Base-by-base conservation (phyloP, 1,140 invertebrate genomes). In the Pomacea maculata region DNA sequence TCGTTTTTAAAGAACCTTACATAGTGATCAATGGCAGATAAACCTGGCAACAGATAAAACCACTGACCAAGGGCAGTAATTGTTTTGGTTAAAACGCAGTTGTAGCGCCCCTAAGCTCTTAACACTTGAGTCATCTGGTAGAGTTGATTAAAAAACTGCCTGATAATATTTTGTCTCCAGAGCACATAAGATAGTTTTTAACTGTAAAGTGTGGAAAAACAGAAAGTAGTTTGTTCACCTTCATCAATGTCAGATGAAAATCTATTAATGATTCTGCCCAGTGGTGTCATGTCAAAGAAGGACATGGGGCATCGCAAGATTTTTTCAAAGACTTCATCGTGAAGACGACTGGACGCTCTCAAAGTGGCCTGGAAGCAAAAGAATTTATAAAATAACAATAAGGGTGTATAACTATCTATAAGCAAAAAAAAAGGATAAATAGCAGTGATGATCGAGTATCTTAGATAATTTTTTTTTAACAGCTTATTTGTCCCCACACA, bases 241-340 rank as follows among this genome's bases (percentile, higher is more conserved):
- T 91, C 90, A 85, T 90, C 89, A 68, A 89, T 87, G 85, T 95
- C 95, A 87, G 93, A 92, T 19, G 92, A 92, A 88, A 94, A 93
- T 88, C 94, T 91, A 89, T 94, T 94, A 86, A 94, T 89, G 85
- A 94, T 93, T 87, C 93, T 89, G 73, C 93, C 93, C 68, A 92
- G 89, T 14, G 93, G 94, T 54, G 94, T 95, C n/a, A 92, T 90
- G 86, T 95, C 95, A 87, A 94, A 94, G 88, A 94, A 94, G 86
- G 91, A 91, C 91, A 93, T 90, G 63, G 93, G 92, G 79, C 91
- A 92, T 80, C 91, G 87, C 29, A 94, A 91, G 88, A 98, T 84
- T 52, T 88, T 87, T 8, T 54, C 73, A 79, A 91, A 90, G 15
- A 87, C 85, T 15, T 80, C 86, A 78, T 94, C 93, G 86, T 95